Evolutionary conservation across 1,140 invertebrate species (phyloP), one percentile per base, ranked within the genome.

Genomic region (Drosophila sp.): DNA sequence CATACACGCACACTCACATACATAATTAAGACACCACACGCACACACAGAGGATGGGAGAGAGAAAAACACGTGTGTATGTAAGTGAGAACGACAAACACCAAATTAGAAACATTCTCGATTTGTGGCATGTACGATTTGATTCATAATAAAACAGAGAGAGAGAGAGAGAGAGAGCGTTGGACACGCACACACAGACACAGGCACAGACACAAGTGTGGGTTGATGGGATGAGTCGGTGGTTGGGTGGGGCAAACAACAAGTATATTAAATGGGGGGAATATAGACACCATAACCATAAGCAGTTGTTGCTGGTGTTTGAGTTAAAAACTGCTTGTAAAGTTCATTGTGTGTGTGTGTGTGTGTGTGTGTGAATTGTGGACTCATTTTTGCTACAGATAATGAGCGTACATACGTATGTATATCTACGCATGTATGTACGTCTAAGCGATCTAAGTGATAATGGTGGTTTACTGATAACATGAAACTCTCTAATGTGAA

Each of bases 241-340:
- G 53, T 65, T 65, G 71, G 38, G 38, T 66, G 62, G 61, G 41
- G 63, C 46, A 48, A 14, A 72, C 29, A 76, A 41, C 51, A 13
- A 43, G 59, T 78, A 76, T 64, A 78, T 57, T 63, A 65, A 72
- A 72, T 45, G 29, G 45, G 59, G 40, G 41, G 29, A n/a, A 0
- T 11, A 36, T 13, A 40, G 51, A 86, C 83, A 86, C 82, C 82
- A 87, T 76, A 82, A 86, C 82, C 82, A 82, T 63, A 86, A 86
- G 82, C 83, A 78, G 51, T 76, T 76, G 56, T 53, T 63, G 62
- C 50, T 78, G 80, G 80, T 82, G 76, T 83, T 38, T 45, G 45
- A 51, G 29, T 48, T 78, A 48, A 70, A 45, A 63, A 79, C 73
- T 78, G 73, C 41, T 38, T 14, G 53, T 66, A 67, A 51, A 63